Evolutionary conservation across 2,797 vertebrate species (phyloP), one percentile per base, ranked within the genome.

Genomic region (Pangasius macronema): DNA sequence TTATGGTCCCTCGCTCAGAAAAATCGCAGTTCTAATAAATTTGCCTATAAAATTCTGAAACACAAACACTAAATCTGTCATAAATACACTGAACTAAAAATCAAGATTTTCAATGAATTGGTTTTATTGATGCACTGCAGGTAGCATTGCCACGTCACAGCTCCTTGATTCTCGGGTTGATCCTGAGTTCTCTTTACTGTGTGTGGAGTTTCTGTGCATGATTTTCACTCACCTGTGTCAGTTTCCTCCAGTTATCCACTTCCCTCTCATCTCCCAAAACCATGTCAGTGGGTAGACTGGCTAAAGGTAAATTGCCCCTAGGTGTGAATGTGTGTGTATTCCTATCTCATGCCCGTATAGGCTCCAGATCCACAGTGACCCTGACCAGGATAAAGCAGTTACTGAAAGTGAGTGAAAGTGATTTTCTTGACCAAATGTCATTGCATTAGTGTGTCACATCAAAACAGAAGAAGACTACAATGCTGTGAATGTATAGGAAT

Each of bases 1-100:
- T 82, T 72, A 80, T 83, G 80, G 75, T 27, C 51, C 24, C 65
- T 30, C 27, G 16, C 63, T 73, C 67, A 53, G 42, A 36, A 59
- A 10, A 59, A 77, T 10, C 22, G 6, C 16, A 30, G 27, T 18
- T 20, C 20, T 20, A 27, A 77, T 55, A 33, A 20, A 55, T 76
- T 76, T 53, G 49, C 14, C 6, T 36, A 1, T 9, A 36, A 36
- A 68, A 36, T 20, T n/a, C 27, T 13, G 30, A 18, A 33, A 59
- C 33, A 39, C 77, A 59, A 3, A 27, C 11, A 57, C 3, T 59
- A 59, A 8, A 61, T 81, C 59, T n/a, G 33, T 75, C 27, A 36
- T 5, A 80, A 24, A 79, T 22, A 57, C 9, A 53, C n/a, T 30
- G 22, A 5, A 80, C 3, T 57, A 39, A 55, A 55, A 81, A 14